These are phyloP conservation scores for Remorina albescens DNA, from an alignment of 2,797 vertebrate genomes.

Conservation along the genomic window DNA sequence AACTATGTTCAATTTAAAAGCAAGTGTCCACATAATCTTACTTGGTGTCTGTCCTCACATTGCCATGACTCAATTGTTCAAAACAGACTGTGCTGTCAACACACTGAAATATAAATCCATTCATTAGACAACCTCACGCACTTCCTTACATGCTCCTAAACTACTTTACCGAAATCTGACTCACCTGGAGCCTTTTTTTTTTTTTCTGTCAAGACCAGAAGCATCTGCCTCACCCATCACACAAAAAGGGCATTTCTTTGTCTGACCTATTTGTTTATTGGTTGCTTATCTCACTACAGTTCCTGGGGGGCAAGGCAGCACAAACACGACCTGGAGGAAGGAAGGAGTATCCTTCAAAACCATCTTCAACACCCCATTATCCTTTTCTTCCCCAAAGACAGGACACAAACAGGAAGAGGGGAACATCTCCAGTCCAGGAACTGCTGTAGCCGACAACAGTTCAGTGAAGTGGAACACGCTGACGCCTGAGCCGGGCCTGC, in stretches of 20 bases:
- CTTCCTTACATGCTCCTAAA: constrained; percentile 47
- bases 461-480: constrained; percentile 58
- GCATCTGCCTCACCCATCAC: constrained; percentile 51
- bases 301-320: constrained; percentile 50
- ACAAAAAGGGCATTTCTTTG: constrained; percentile 71
- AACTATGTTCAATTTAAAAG: constrained; percentile 2
- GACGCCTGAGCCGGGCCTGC: constrained; percentile 48
- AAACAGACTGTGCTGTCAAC: constrained; percentile 57
- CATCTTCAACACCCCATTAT: constrained; percentile 61
- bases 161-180: constrained; percentile 52
- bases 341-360: constrained; percentile 56
- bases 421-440: constrained; percentile 50
- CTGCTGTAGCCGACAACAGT: constrained; percentile 20
- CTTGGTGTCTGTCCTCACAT: constrained; percentile 38
- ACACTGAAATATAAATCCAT: constrained; percentile 60
- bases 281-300: constrained; percentile 67
- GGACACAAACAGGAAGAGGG: constrained; percentile 63
- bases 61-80: constrained; percentile 14
- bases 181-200: constrained; percentile 46
- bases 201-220: constrained; percentile 21
- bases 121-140: constrained; percentile 47
- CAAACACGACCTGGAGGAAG: constrained; percentile 62
- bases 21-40: background rate
- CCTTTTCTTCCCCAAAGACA: constrained; percentile 49
- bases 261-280: constrained; percentile 67